Evolutionary conservation across 1,140 invertebrate genomes (phyloP).

Genomic region (Lepidotrigona ventralis): DNA sequence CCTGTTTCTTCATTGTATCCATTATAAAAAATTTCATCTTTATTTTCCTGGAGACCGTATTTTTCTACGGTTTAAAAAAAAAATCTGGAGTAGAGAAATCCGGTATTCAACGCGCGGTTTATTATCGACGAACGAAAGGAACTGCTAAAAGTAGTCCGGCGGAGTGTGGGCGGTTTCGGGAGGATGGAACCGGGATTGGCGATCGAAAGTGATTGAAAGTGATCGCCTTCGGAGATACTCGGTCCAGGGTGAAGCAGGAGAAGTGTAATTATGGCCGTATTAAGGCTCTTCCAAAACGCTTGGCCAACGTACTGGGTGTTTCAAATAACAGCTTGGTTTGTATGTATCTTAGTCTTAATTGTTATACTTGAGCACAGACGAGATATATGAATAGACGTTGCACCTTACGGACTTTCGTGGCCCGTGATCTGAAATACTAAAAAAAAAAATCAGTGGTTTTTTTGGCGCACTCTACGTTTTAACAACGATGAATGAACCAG

Average conservation of each 20-base stretch:
- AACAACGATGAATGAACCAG: too few relatives aligned
- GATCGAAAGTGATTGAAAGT: not conserved
- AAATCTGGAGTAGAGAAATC: not conserved
- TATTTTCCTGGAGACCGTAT: too few relatives aligned
- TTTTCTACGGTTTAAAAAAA: not conserved
- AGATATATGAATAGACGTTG: too few relatives aligned
- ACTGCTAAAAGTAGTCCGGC: not conserved
- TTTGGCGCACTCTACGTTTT: too few relatives aligned
- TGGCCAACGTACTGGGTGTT: not conserved
- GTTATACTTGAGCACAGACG: too few relatives aligned
- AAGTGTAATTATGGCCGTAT: constrained; percentile 9
- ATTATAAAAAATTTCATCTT: too few relatives aligned
- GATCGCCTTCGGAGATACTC: constrained; percentile 14
- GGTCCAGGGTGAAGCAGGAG: not conserved
- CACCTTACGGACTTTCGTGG: too few relatives aligned
- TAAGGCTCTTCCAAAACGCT: not conserved
- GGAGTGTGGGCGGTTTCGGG: constrained; percentile 1
- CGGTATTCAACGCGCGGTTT: constrained; percentile 2
- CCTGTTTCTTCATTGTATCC: too few relatives aligned
- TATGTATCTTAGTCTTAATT: not conserved
- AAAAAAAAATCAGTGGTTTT: too few relatives aligned
- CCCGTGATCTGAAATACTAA: too few relatives aligned
- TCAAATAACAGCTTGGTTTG: not conserved
- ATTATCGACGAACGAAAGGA: not conserved
- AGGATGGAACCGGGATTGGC: not conserved